These are phyloP conservation scores for Dysmachus trigonus DNA, from an alignment of 2,888 invertebrate genomes.

Conservation along the genomic window DNA sequence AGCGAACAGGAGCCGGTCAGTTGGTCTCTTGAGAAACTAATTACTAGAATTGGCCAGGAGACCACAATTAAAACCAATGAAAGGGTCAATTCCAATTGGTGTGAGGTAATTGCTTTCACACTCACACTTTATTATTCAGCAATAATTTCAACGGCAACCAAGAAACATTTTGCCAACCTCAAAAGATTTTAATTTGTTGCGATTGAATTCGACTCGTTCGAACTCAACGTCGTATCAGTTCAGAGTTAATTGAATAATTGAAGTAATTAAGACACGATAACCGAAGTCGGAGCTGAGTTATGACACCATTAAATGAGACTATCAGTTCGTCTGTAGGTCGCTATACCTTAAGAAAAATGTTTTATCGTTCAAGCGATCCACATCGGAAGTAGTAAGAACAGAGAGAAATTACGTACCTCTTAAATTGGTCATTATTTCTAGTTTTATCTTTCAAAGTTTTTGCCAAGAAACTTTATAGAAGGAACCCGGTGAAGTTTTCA, in stretches of 20 bases:
- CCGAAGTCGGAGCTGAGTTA: neutral
- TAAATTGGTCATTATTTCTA: neutral
- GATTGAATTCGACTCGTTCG: neutral
- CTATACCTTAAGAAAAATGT: neutral
- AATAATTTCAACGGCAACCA: neutral
- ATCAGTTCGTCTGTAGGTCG: neutral
- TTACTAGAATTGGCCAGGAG: neutral
- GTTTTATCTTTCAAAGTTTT: neutral
- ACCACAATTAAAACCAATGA: neutral
- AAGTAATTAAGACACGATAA: neutral
- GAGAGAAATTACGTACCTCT: neutral
- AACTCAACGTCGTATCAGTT: neutral
- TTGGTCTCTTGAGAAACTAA: neutral
- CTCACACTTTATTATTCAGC: neutral
- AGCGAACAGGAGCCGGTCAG: neutral
- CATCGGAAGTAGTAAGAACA: neutral
- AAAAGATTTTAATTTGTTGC: neutral
- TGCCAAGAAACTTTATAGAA: neutral
- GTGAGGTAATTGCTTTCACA: neutral
- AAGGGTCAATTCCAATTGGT: neutral
- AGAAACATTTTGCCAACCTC: neutral
- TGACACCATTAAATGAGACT: neutral
- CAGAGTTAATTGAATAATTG: neutral
- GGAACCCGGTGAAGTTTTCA: neutral
- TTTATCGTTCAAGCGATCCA: neutral